Conservation (phyloP, 2,797 vertebrate species). For the Sciurus vulgaris region DNA sequence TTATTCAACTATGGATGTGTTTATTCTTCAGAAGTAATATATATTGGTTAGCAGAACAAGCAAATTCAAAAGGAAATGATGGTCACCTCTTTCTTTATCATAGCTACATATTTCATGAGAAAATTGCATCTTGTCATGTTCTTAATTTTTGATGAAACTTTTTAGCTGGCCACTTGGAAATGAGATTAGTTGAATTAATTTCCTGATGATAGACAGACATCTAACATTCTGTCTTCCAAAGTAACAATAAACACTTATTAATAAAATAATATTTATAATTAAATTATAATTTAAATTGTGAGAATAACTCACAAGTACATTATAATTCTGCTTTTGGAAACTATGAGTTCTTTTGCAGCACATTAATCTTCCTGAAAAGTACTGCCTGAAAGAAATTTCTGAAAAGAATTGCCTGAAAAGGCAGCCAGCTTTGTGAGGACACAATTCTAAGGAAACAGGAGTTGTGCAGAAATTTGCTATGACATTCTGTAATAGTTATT, state of each 20-base stretch:
- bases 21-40: background rate
- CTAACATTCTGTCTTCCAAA: background rate
- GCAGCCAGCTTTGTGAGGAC: background rate
- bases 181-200: background rate
- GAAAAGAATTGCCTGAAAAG: background rate
- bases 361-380: background rate
- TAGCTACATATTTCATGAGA: background rate
- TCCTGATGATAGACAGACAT: background rate
- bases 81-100: background rate
- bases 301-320: background rate
- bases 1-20: background rate
- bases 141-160: background rate
- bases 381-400: background rate
- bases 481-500: background rate
- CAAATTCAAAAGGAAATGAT: background rate
- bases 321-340: background rate
- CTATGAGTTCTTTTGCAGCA: background rate
- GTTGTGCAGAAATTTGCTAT: background rate
- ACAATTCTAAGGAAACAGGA: background rate
- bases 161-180: background rate
- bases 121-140: background rate
- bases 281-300: background rate
- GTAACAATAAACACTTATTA: background rate
- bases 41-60: background rate
- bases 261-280: conserved; percentile 4